Conservation (phyloP, 2,888 invertebrate genomes). For the Oscheius sp. region DNA sequence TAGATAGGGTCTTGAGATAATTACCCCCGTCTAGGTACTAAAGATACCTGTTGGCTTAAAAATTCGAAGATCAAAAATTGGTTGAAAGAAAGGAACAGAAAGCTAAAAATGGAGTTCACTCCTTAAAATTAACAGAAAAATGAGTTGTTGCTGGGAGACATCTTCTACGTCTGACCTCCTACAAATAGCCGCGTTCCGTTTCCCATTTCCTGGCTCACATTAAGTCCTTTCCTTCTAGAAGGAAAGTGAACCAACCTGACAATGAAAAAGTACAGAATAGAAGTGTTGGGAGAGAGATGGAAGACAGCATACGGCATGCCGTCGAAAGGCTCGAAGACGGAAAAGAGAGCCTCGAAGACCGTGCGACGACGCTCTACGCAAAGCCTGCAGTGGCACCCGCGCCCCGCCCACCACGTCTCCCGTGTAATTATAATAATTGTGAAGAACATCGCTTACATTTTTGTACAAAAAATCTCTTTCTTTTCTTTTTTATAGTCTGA, state of each 20-base stretch:
- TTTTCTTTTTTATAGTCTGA: neutral
- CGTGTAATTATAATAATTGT: slow-evolving; percentile 27
- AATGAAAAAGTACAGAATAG: neutral
- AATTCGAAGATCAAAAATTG: too few relatives aligned
- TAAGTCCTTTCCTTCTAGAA: too few relatives aligned
- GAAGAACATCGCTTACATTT: slow-evolving; percentile 1
- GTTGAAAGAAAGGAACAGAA: too few relatives aligned
- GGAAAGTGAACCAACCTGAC: neutral
- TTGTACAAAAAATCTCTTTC: neutral
- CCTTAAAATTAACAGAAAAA: too few relatives aligned
- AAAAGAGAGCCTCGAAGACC: slow-evolving; percentile 4
- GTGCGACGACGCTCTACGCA: slow-evolving; percentile 22
- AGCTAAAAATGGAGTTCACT: too few relatives aligned
- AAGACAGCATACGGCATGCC: slow-evolving; percentile 26
- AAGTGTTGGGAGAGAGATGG: neutral
- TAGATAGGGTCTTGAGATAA: too few relatives aligned
- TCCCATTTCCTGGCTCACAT: too few relatives aligned
- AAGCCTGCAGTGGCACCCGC: slow-evolving; percentile 7
- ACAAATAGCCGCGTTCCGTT: too few relatives aligned
- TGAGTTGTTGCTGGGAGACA: too few relatives aligned
- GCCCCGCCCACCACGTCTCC: slow-evolving; percentile 23
- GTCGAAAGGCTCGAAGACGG: neutral
- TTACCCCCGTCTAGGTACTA: too few relatives aligned
- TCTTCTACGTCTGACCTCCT: too few relatives aligned
- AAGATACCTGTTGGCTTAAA: too few relatives aligned